A percentile compares a stretch with the other conserved stretches of the same genome.
Evolutionary conservation across 2,888 invertebrate genomes (phyloP).

Genomic region (Cistogaster globosa): DNA sequence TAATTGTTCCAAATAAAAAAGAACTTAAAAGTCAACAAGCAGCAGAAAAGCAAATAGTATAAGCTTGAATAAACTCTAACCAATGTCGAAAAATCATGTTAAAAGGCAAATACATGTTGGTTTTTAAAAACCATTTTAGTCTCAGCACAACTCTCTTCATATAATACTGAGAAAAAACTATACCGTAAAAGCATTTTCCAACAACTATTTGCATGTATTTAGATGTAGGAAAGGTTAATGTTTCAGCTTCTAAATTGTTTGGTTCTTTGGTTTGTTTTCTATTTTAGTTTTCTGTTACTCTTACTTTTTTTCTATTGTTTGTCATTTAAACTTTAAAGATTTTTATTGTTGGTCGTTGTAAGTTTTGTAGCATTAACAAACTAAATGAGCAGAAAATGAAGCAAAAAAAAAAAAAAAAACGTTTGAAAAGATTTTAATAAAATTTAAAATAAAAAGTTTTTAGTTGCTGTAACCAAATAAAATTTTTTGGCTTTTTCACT

Average conservation of each 20-base stretch:
- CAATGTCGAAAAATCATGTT: conserved; percentile 46
- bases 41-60: conserved; percentile 14
- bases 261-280: conserved; percentile 40
- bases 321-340: conserved; percentile 61
- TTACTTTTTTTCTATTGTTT: conserved; percentile 38
- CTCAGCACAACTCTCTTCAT: conserved; percentile 16
- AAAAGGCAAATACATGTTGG: conserved; percentile 51
- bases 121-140: conserved; percentile 45
- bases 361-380: conserved; percentile 41
- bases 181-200: conserved; percentile 2
- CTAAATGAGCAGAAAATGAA: conserved; percentile 16
- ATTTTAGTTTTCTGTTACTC: conserved; percentile 15
- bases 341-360: conserved; percentile 51
- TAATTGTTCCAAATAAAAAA: neutral
- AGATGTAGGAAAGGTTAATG: conserved; percentile 45
- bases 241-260: conserved; percentile 59
- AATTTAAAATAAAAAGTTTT: conserved; percentile 52
- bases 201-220: conserved; percentile 15
- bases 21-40: conserved; percentile 48
- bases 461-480: conserved; percentile 51
- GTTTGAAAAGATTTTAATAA: conserved; percentile 26
- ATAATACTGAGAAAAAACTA: neutral
- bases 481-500: conserved; percentile 66
- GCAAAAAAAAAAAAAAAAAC: conserved; percentile 4
- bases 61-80: conserved; percentile 42